These are phyloP conservation scores for Patella ulyssiponensis DNA, from an alignment of 2,888 invertebrate genomes.

Conservation along the genomic window DNA sequence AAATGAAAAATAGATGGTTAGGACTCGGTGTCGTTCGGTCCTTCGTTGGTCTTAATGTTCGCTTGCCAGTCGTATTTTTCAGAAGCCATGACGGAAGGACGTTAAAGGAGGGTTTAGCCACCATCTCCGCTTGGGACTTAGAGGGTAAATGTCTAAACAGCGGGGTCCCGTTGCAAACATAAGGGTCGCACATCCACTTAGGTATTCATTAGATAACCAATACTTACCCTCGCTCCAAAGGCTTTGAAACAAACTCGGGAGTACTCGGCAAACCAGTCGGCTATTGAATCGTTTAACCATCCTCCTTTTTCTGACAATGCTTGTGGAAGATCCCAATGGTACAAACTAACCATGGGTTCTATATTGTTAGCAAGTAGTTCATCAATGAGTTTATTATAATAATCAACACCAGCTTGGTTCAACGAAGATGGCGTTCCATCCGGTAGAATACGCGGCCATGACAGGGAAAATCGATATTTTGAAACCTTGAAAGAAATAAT, in stretches of 20 bases:
- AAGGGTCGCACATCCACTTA: too few relatives aligned
- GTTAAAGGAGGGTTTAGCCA: too few relatives aligned
- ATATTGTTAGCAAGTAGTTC: conserved; percentile 78
- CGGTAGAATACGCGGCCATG: conserved; percentile 84
- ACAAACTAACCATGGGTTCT: conserved; percentile 76
- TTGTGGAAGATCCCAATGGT: conserved; percentile 69
- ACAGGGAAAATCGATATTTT: conserved; percentile 73
- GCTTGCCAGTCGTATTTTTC: too few relatives aligned
- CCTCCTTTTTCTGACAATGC: conserved; percentile 69
- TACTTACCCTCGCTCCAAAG: conserved; percentile 63
- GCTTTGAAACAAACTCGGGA: conserved; percentile 60
- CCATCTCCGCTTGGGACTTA: too few relatives aligned
- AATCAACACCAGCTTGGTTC: conserved; percentile 78
- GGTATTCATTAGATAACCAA: background rate
- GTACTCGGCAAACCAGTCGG: conserved; percentile 65
- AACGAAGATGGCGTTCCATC: conserved; percentile 70
- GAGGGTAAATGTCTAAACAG: too few relatives aligned
- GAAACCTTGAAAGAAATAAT: conserved; percentile 43
- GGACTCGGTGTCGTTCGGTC: too few relatives aligned
- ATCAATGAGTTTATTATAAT: conserved; percentile 83
- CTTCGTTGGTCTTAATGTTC: too few relatives aligned
- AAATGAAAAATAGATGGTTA: too few relatives aligned
- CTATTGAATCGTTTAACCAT: conserved; percentile 61
- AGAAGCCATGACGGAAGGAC: too few relatives aligned
- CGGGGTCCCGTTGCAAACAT: too few relatives aligned